Percentiles rank a stretch among this genome's conserved stretches.
These are phyloP conservation scores for Strigamia crassipes DNA, from an alignment of 2,888 invertebrate species.

Conservation along the genomic window DNA sequence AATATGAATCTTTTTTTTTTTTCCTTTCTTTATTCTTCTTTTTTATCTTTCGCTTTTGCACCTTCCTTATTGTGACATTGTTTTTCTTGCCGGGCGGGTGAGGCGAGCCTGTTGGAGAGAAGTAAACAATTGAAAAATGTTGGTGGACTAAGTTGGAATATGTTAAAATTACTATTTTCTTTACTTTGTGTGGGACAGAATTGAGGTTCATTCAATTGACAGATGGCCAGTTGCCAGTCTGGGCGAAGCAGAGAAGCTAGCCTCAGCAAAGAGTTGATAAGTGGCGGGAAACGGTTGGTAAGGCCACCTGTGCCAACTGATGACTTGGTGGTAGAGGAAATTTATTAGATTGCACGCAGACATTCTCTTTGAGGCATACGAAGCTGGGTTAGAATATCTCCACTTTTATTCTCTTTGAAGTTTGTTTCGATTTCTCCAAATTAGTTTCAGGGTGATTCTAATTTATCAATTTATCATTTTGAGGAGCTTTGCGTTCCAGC, in stretches of 20 bases:
- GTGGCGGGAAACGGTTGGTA: constrained; percentile 20
- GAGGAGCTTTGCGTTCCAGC: neutral
- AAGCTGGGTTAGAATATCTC: neutral
- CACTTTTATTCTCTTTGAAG: neutral
- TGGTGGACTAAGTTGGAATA: neutral
- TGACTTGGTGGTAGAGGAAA: constrained; percentile 19
- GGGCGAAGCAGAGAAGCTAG: neutral
- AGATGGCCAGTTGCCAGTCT: constrained; percentile 17
- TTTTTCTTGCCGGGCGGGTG: neutral
- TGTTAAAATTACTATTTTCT: neutral
- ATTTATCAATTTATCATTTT: neutral
- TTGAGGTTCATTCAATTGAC: constrained; percentile 11
- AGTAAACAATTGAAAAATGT: neutral
- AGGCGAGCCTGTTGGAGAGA: too few relatives aligned
- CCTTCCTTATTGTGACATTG: neutral
- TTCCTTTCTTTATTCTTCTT: too few relatives aligned
- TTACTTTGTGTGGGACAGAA: neutral
- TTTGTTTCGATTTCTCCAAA: neutral
- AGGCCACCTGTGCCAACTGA: constrained; percentile 33
- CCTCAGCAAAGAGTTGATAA: constrained; percentile 32
- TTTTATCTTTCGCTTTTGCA: neutral
- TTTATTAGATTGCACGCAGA: constrained; percentile 18
- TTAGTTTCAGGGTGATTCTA: neutral
- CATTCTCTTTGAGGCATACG: neutral
- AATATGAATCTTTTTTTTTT: constrained; percentile 18